Evolutionary conservation across 1,140 invertebrate species (phyloP).

Genomic region (Panagrolaimus sp.): DNA sequence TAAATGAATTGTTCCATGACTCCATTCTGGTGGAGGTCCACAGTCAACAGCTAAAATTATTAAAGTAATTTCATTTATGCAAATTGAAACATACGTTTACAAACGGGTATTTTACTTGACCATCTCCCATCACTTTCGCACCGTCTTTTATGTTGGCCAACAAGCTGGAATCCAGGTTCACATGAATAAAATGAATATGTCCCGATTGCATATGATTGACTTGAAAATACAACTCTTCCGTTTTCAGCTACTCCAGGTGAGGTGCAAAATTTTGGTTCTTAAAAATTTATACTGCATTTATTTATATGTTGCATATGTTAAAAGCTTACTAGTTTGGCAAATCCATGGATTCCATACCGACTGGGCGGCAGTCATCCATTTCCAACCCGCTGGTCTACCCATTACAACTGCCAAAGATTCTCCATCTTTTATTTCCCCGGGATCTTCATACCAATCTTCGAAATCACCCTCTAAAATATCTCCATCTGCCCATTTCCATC

Average conservation of each 20-base stretch:
- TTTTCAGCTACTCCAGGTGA: slow-evolving; percentile 32
- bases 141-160: slow-evolving; percentile 17
- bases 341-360: slow-evolving; percentile 39
- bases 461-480: slow-evolving; percentile 4
- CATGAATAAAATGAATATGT: slow-evolving; percentile 39
- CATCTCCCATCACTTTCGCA: slow-evolving; percentile 18
- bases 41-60: slow-evolving; percentile 8
- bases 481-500: slow-evolving; percentile 39
- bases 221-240: slow-evolving; percentile 32
- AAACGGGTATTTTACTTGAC: slow-evolving; percentile 10
- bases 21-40: background rate
- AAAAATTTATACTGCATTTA: slow-evolving; percentile 11
- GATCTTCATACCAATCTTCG: slow-evolving; percentile 18
- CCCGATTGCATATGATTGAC: slow-evolving; percentile 38
- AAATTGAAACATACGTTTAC: background rate
- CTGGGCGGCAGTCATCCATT: slow-evolving; percentile 35
- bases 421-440: slow-evolving; percentile 14
- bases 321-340: slow-evolving; percentile 31
- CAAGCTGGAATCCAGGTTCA: slow-evolving; percentile 25
- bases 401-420: slow-evolving; percentile 35
- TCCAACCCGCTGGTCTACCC: slow-evolving; percentile 29
- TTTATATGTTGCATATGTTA: background rate
- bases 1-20: background rate
- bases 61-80: background rate
- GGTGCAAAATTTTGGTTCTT: slow-evolving; percentile 43